Evolutionary conservation across 2,113 vertebrate genomes (phyloP).

Genomic region (Chaetorhynchus papuensis): DNA sequence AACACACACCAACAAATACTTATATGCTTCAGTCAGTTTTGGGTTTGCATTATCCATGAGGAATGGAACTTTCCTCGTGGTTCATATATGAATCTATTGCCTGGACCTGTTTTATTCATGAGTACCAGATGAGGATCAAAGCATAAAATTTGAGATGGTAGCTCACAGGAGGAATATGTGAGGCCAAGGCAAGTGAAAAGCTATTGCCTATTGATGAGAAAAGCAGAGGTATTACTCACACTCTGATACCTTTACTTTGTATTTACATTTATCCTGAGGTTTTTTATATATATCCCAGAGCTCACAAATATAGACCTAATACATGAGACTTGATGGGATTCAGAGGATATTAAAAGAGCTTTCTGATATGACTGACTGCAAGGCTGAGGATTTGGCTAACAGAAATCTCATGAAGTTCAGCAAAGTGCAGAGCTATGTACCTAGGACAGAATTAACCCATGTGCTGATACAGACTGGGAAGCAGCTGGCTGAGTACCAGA

Average conservation of each 20-base stretch:
- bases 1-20: background rate
- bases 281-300: background rate
- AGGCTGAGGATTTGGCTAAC: background rate
- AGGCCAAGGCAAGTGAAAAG: background rate
- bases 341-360: background rate
- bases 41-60: background rate
- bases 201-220: background rate
- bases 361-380: background rate
- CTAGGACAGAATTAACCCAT: background rate
- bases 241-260: background rate
- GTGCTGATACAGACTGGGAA: background rate
- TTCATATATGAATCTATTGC: background rate
- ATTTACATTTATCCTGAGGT: background rate
- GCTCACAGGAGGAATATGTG: background rate
- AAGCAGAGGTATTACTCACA: background rate
- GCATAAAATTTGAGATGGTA: background rate
- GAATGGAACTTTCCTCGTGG: background rate
- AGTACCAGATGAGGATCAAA: constrained; percentile 3
- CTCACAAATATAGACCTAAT: background rate
- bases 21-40: background rate
- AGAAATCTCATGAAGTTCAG: background rate
- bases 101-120: background rate
- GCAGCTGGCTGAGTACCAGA: background rate
- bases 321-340: background rate
- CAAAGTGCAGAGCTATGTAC: background rate